phyloP scores from a whole-genome alignment of 2,113 vertebrate species.

The Lophius piscatorius region DNA sequence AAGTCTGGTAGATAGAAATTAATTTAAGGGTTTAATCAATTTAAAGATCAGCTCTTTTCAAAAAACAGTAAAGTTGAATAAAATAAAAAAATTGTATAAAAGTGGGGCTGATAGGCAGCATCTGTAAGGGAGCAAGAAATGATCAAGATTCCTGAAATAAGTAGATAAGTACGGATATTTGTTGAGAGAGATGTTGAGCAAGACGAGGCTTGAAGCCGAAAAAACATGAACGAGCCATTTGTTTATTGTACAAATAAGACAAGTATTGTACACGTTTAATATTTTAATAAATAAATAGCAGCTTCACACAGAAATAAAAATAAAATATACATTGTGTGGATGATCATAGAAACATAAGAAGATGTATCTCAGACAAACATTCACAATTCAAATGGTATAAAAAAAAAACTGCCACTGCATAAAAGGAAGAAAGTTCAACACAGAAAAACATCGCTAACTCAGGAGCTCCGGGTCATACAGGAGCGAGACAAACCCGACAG shows the following conservation, averaged over 20 bases:
- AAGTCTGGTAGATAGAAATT: no score
- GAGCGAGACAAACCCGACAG: conserved; percentile 34
- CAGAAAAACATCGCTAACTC: conserved; percentile 29
- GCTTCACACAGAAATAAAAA: conserved; percentile 72
- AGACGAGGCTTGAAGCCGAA: background rate
- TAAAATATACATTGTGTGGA: conserved; percentile 55
- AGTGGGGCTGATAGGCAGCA: background rate
- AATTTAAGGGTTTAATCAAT: conserved; percentile 21
- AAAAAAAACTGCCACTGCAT: conserved; percentile 51
- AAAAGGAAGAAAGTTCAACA: conserved; percentile 43
- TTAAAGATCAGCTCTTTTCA: conserved; percentile 1
- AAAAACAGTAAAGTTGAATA: conserved; percentile 1
- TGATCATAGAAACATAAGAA: conserved; percentile 50
- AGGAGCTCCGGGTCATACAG: background rate
- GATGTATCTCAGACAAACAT: conserved; percentile 61
- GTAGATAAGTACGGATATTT: no score
- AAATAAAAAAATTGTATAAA: conserved; percentile 2
- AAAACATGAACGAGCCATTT: no score
- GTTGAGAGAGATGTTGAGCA: background rate
- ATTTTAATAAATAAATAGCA: conserved; percentile 83
- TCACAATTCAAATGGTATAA: conserved; percentile 69
- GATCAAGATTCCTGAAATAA: no score
- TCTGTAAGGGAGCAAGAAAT: background rate
- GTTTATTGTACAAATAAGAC: background rate
- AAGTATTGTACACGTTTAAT: conserved; percentile 37